phyloP scores from a whole-genome alignment of 2,888 invertebrate genomes.

The Hedya salicella region DNA sequence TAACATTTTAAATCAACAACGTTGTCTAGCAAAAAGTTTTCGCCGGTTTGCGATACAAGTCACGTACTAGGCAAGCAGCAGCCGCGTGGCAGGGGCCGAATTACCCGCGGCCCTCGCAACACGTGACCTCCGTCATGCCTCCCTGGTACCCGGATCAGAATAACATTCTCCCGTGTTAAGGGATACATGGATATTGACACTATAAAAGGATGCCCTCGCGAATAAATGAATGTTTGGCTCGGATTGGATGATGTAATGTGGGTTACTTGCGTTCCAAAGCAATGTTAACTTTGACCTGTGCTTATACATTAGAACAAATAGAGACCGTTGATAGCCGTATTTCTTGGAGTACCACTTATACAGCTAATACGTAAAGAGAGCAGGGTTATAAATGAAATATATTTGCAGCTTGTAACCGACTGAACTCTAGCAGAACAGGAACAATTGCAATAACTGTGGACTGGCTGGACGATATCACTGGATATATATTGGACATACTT shows the following conservation, averaged over 20 bases:
- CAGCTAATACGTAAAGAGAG: too few species aligned
- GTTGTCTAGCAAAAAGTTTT: constrained; percentile 56
- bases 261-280: neutral
- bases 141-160: constrained; percentile 52
- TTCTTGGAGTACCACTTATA: too few species aligned
- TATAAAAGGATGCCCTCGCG: constrained; percentile 46
- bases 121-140: constrained; percentile 54
- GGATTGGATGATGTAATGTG: constrained; percentile 5
- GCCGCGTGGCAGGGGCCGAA: constrained; percentile 54
- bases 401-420: too few species aligned
- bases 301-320: too few species aligned
- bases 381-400: too few species aligned
- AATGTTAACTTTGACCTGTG: neutral
- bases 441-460: too few species aligned
- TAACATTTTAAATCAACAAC: constrained; percentile 56
- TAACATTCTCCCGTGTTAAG: constrained; percentile 52
- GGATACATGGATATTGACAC: constrained; percentile 49
- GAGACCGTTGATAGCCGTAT: too few species aligned
- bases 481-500: too few species aligned
- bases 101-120: constrained; percentile 55
- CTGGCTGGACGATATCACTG: too few species aligned
- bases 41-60: constrained; percentile 59
- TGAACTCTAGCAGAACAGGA: too few species aligned
- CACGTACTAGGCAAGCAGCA: constrained; percentile 59
- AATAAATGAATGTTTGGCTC: constrained; percentile 22